These are phyloP conservation scores for Drosophila santomea DNA, from an alignment of 1,140 invertebrate genomes.

Conservation along the genomic window DNA sequence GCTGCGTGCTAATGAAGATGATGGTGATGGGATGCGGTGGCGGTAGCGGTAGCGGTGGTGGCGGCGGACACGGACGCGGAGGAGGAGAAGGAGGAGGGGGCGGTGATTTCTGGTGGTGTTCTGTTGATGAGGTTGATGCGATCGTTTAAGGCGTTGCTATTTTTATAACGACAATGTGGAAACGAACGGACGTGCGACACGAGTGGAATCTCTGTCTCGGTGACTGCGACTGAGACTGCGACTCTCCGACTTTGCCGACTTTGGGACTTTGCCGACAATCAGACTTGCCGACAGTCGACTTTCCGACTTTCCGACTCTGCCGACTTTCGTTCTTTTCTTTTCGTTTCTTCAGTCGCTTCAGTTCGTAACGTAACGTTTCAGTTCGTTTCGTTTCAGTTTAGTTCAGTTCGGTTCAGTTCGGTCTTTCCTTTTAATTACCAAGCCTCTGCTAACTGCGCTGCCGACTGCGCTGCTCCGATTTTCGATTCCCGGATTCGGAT, in stretches of 20 bases:
- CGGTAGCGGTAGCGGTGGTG: neutral
- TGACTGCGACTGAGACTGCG: slow-evolving; percentile 44
- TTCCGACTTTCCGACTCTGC: slow-evolving; percentile 14
- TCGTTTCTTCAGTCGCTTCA: neutral
- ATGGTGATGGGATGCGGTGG: neutral
- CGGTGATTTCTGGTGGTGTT: slow-evolving; percentile 1
- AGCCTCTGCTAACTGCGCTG: slow-evolving; percentile 34
- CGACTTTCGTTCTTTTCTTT: slow-evolving; percentile 20
- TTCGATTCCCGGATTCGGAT: slow-evolving; percentile 41
- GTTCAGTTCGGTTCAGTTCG: neutral
- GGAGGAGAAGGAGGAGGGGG: neutral
- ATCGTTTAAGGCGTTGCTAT: slow-evolving; percentile 62
- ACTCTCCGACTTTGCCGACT: slow-evolving; percentile 21
- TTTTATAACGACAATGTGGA: slow-evolving; percentile 59
- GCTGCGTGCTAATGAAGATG: slow-evolving; percentile 4
- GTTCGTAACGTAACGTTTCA: too few species aligned
- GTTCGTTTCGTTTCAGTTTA: neutral
- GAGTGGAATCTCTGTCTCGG: slow-evolving; percentile 49
- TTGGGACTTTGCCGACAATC: slow-evolving; percentile 12
- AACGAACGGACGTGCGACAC: slow-evolving; percentile 39
- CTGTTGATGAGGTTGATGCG: slow-evolving; percentile 27
- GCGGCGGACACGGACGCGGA: neutral
- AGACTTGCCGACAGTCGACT: slow-evolving; percentile 1
- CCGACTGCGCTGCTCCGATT: slow-evolving; percentile 25
- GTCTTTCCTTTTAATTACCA: slow-evolving; percentile 76